A percentile compares a stretch with the other conserved stretches of the same genome.
Conservation (phyloP, 2,113 vertebrate species). For the Etheostoma cragini region DNA sequence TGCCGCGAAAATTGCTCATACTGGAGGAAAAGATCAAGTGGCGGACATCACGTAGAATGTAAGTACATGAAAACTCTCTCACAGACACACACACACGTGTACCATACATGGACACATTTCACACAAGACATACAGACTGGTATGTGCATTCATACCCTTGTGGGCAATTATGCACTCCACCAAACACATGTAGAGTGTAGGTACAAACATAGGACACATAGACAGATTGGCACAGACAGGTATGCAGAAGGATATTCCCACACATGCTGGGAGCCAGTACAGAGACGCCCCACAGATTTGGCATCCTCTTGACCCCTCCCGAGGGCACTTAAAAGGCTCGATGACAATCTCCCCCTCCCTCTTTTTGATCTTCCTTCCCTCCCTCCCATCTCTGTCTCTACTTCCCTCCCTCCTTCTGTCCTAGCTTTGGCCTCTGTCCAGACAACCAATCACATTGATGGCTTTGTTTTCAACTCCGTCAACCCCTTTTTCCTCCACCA, state of each 20-base stretch:
- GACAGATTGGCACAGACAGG: conserved; percentile 57
- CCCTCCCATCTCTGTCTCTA: conserved; percentile 6
- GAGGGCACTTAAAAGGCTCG: conserved; percentile 71
- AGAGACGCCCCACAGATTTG: conserved; percentile 55
- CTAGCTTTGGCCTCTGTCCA: conserved; percentile 78
- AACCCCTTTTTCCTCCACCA: conserved; percentile 37
- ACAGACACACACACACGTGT: not conserved
- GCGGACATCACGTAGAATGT: not conserved
- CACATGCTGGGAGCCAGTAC: conserved; percentile 51
- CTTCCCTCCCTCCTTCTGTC: conserved; percentile 67
- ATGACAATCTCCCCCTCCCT: conserved; percentile 54
- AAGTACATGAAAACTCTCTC: not conserved
- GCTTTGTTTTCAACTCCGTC: conserved; percentile 79
- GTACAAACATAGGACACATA: conserved; percentile 53
- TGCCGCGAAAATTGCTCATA: conserved; percentile 12
- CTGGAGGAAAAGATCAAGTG: conserved; percentile 2
- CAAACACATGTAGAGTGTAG: conserved; percentile 35
- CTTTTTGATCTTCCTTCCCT: conserved; percentile 34
- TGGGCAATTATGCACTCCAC: conserved; percentile 52
- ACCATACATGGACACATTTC: not conserved
- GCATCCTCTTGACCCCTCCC: conserved; percentile 67
- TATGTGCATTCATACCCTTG: conserved; percentile 20
- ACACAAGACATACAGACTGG: not conserved
- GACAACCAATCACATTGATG: conserved; percentile 81
- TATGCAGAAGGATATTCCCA: conserved; percentile 53